Base-by-base conservation (phyloP, 2,113 vertebrate species). In the Aix galericulata region DNA sequence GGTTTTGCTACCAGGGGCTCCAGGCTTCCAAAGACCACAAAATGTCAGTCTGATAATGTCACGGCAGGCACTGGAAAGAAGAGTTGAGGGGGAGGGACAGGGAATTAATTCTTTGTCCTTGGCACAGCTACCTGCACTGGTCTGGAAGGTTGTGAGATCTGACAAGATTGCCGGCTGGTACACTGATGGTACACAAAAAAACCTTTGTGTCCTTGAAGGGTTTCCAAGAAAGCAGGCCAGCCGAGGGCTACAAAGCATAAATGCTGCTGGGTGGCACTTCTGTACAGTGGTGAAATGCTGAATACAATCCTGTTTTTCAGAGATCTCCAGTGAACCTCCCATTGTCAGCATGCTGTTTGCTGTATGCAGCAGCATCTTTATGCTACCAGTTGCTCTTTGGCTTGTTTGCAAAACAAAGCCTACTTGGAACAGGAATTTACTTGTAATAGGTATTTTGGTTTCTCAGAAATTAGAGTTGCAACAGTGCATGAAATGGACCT, bases 311-410 rank as follows among this genome's bases (percentile, higher is more conserved):
- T 86, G 55, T 36, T 67, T 90, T 89, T 91, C 85, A 93, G 40
- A 71, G 8, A 71, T 32, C 29, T 66, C 13, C 87, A 71, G 68
- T 86, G 59, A 89, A 80, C 31, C 53, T 95, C 85, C 59, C 46
- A 89, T 91, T 95, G n/a, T 97, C 71, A 92, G 59, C 59, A 27
- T 52, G 68, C 79, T 52, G 40, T 80, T 87, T 72, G 63, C 87
- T 87, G 27, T 31, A 55, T 82, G 40, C 31, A 46, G 71, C 31
- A 50, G 66, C 1, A 0, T 42, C 1, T 0, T 92, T 87, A 23
- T 25, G 11, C 82, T 89, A 20, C 48, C 80, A 36, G 18, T 53
- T 85, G 58, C 72, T 79, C 0, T 85, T 85, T 76, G 64, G 8
- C 44, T 82, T 86, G 34, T 91, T 91, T 80, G 58, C 83, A 87